Base-by-base conservation (phyloP, 2,888 invertebrate species). In the Epirrhoe alternata region DNA sequence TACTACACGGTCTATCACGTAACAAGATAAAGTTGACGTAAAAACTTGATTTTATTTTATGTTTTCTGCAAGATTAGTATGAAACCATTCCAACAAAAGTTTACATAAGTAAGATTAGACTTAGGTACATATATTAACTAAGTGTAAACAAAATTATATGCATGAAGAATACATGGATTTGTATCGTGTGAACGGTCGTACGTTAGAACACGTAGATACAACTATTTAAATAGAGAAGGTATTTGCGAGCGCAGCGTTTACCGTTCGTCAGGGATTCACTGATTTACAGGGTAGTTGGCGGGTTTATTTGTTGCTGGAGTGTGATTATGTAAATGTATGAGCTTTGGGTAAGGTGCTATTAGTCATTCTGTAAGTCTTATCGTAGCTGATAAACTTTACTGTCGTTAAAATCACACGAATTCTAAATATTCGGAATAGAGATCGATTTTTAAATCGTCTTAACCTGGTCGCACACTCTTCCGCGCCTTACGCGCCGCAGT, bases 241-340 rank as follows among this genome's bases (percentile, higher is more conserved):
- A 47, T 61, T 65, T 45, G 61, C 56, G 16, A 56, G 45, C 65
- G 50, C 10, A 42, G 54, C 56, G 33, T 60, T 57, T 56, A 55
- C 65, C 42, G 47, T 51, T 65, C 61, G 45, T 38, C 35, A 24
- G 47, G 56, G 52, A 65, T 65, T 61, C 52, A 35, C 59, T 61
- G 65, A 65, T 65, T 65, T 61, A 50, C 51, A 30, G 42, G 52
- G 53, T 50, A 57, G 57, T 63, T 55, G 33, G 56, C 31, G 35
- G 58, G 63, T 58, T 64, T 62, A 62, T 57, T 62, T 62, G 51
- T 31, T 56, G 50, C 55, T 50, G 55, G 55, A 56, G 50, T 56
- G 61, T 51, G 61, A 56, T 55, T 62, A 62, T 55, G 55, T 62
- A 64, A 52, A 58, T 64, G 49, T 54, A 47, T 58, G 47, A 49